Evolutionary conservation across 2,888 invertebrate genomes (phyloP), one percentile per base, ranked within the genome.

Genomic region (Calameuta idolon): DNA sequence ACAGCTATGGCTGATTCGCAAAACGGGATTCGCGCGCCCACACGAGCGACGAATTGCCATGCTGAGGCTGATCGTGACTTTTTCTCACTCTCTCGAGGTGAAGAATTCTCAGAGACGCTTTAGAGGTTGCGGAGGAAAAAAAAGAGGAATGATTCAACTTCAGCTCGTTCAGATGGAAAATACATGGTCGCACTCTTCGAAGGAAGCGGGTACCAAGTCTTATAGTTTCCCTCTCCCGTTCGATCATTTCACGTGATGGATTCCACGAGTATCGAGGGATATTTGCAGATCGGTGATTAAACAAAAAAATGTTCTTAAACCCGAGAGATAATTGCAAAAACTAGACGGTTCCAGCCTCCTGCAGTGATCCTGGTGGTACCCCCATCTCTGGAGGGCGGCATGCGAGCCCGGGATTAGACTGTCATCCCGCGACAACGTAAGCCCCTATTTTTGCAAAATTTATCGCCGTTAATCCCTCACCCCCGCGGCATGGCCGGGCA

Each of bases 381-480:
- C 83, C 81, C 81, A 79, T 82, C 85, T 83, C 79, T 68, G 80
- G 80, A 83, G 79, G 76, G 80, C 84, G 82, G 85, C 78, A 78
- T 80, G 77, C 87, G 85, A 83, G 85, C 85, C 88, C 84, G 83
- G 91, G 91, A 91, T 91, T 91, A 91, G 89, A 89, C 89, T 90
- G 89, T 91, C 91, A 91, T 87, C 87, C 76, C 86, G 88, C 88
- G 91, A 91, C 91, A 91, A 89, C 83, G 90, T 91, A 90, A 91
- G 90, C 91, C 90, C 90, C 91, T 87, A 91, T 91, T 91, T 91
- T 91, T 91, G 90, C 87, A 89, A 91, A 91, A 91, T 91, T 91
- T 91, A 91, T 91, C 91, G 91, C 90, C 89, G 90, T 90, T 91
- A 91, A 91, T 91, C 90, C 91, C 85, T 90, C 90, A 88, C 87